A percentile compares a stretch with the other conserved stretches of the same genome.
phyloP scores from a whole-genome alignment of 1,140 invertebrate genomes.

The Melanaphis sacchari region DNA sequence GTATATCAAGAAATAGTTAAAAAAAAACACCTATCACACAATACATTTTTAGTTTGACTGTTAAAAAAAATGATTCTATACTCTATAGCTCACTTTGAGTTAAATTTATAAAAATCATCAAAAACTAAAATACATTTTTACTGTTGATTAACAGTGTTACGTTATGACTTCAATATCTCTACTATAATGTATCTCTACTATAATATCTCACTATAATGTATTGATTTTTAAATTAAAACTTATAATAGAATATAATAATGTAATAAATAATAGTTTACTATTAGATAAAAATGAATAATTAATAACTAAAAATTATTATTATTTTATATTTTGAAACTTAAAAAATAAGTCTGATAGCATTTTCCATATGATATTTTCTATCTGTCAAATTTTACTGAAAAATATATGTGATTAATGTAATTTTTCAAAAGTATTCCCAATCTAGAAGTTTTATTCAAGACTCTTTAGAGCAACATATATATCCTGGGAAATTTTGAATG shows the following conservation, averaged over 20 bases:
- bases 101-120: neutral
- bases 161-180: too few species aligned
- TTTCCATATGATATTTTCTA: neutral
- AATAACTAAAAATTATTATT: neutral
- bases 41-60: too few species aligned
- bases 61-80: too few species aligned
- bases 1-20: too few species aligned
- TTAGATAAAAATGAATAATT: neutral
- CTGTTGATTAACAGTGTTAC: neutral
- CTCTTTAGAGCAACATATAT: neutral
- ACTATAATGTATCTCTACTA: too few species aligned
- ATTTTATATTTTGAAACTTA: neutral
- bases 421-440: neutral
- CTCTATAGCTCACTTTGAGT: neutral
- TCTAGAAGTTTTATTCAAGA: neutral
- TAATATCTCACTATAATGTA: too few species aligned
- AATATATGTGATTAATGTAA: neutral
- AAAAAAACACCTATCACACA: too few species aligned
- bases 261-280: too few species aligned
- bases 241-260: too few species aligned
- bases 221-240: too few species aligned
- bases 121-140: neutral
- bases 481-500: neutral
- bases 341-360: neutral
- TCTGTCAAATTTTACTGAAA: neutral